Evolutionary conservation across 2,888 invertebrate species (phyloP).

Genomic region (Argynnis bischoffii): DNA sequence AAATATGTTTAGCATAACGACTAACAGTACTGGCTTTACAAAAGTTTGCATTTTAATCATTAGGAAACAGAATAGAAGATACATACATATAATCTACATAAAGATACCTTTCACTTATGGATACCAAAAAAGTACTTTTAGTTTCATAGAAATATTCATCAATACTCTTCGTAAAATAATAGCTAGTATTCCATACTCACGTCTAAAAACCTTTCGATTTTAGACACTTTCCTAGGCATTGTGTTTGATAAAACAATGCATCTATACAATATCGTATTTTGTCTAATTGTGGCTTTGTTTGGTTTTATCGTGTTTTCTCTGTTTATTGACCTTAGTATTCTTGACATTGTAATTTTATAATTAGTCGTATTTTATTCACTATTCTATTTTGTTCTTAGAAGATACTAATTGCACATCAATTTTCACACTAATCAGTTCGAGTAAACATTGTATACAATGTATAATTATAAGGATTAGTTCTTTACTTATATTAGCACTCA

Average conservation of each 20-base stretch:
- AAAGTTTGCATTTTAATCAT: too few relatives aligned
- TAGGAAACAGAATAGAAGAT: too few relatives aligned
- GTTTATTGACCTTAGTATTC: conserved; percentile 25
- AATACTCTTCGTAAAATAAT: not conserved
- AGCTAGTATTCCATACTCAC: not conserved
- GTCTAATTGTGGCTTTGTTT: conserved; percentile 34
- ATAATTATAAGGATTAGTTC: too few relatives aligned
- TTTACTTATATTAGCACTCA: too few relatives aligned
- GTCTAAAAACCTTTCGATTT: conserved; percentile 19
- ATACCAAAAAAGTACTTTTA: not conserved
- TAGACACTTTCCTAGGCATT: conserved; percentile 28
- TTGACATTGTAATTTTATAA: conserved; percentile 29
- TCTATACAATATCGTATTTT: conserved; percentile 26
- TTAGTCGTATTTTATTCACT: not conserved
- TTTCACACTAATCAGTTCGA: too few relatives aligned
- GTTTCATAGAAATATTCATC: not conserved
- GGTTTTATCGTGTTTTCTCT: conserved; percentile 26
- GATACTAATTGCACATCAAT: too few relatives aligned
- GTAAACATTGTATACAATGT: too few relatives aligned
- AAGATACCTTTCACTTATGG: not conserved
- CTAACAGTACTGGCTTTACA: too few relatives aligned
- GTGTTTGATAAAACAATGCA: conserved; percentile 30
- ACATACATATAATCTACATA: not conserved
- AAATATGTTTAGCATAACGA: not conserved
- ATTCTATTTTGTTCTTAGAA: not conserved